Evolutionary conservation across 2,113 vertebrate species (phyloP), one percentile per base, ranked within the genome.

Genomic region (Polyodon spathula): DNA sequence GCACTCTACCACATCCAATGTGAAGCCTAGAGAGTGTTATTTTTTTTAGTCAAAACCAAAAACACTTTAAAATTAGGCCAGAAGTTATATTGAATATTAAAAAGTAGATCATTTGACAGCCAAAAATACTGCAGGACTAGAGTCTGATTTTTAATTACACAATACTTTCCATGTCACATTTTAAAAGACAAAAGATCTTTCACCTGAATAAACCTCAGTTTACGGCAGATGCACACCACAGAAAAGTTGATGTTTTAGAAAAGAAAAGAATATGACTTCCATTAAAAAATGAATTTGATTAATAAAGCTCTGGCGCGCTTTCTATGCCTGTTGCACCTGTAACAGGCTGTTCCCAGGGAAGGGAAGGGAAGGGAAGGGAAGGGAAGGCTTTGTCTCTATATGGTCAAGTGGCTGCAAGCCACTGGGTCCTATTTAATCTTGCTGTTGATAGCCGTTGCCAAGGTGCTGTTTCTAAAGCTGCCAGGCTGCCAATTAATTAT

Each of bases 401-500:
- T 63, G 62, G 54, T 40, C 62, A 63, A 41, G 62, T 57, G 54
- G 54, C 62, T 40, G 41, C 12, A 9, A 4, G 61, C 61, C 10
- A 12, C 9, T 12, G 55, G 38, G 55, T 11, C 14, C 55, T 41
- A 8, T 40, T 44, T 5, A 40, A 51, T n/a, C 37, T 10, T 44
- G 10, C 48, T 64, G 63, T 37, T 43, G 17, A 53, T 38, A 8
- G 37, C 6, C 38, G 54, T 57, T 51, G 44, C 55, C 40, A 58
- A 38, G 55, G 55, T 40, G 17, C 39, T 40, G 15, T 4, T 38
- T 40, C 27, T 2, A 41, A 40, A 16, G 46, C 43, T 3, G 2
- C 39, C 42, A 61, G 3, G 1, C 60, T 55, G 37, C 27, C 73
- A 66, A 75, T 58, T 65, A 59, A 51, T 76, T 68, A 71, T 54